Percentiles rank a stretch among this genome's conserved stretches.
Conservation (phyloP, 2,113 vertebrate genomes). For the Antigone vipio region DNA sequence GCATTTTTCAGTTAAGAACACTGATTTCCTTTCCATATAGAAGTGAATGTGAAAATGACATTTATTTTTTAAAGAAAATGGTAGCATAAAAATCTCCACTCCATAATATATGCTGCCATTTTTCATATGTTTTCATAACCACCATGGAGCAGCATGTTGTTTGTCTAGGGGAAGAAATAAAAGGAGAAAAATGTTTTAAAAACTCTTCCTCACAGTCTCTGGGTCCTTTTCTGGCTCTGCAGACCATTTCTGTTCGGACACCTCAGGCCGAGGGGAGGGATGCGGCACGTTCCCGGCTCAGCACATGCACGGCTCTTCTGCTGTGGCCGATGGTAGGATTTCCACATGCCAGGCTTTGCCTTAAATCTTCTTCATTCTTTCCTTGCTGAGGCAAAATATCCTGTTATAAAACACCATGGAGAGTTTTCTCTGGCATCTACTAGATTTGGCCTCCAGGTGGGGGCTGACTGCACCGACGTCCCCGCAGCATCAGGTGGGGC, state of each 20-base stretch:
- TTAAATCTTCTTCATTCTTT: neutral
- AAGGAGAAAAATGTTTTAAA: neutral
- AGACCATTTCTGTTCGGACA: neutral
- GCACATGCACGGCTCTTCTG: neutral
- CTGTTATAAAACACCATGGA: rapidly evolving
- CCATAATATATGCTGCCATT: neutral
- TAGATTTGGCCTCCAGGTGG: neutral
- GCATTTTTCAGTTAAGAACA: neutral
- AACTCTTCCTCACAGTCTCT: neutral
- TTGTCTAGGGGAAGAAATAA: neutral
- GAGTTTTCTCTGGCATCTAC: neutral
- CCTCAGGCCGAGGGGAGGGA: neutral
- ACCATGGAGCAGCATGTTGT: neutral
- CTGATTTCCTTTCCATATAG: neutral
- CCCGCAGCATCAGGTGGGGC: rapidly evolving
- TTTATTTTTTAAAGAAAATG: neutral
- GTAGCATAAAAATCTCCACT: neutral
- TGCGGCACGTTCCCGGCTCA: neutral
- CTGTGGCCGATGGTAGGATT: rapidly evolving
- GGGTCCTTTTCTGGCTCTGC: neutral
- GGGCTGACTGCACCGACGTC: neutral
- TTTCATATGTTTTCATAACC: neutral
- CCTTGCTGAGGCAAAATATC: neutral
- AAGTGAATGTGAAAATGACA: neutral
- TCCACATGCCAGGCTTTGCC: neutral